Evolutionary conservation across 92 coral and sea anemone genomes (phyloP), one percentile per base, ranked within the genome.

Genomic region (Zoanthus gigantus): DNA sequence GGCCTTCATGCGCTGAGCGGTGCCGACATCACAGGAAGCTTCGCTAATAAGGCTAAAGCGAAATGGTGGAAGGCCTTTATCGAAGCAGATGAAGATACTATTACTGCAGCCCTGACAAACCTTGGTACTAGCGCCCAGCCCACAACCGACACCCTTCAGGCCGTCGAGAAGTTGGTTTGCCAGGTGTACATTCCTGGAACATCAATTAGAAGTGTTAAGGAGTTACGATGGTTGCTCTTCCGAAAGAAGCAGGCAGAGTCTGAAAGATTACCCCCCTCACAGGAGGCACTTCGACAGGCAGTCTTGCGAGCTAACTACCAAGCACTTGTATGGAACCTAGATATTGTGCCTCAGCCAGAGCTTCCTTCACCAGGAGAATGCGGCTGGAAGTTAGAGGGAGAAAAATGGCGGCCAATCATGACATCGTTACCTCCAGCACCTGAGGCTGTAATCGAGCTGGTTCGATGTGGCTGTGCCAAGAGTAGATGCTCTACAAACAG

Each of bases 211-310:
- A 37, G 28, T 9, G 88, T 71, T 29, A 72, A 71, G 17, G 88
- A 84, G 53, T 76, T 71, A 4, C 63, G 88, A 8, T 84, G 65
- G 88, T 72, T 17, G 15, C 44, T 84, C 58, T 71, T 84, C 46
- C 63, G 66, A 8, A 84, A 84, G 88, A 84, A 85, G 54, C 88
- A 85, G 71, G 88, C 37, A 46, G 69, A 85, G 67, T 85, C 88
- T 17, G 88, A 85, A 65, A 73, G 69, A 9, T 10, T 74, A n/a
- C 88, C 88, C 7, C 88, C 88, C 44, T 48, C 88, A 31, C 88
- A 57, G 14, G 81, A 28, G 29, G 74, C 81, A 54, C 67, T 85
- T 17, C 82, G 71, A 72, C 73, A 74, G 73, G 88, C 88, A 32
- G 42, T 85, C 54, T 31, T 84, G n/a, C 88, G 88, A 15, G 78